Evolutionary conservation across 2,797 vertebrate genomes (phyloP).

Genomic region (Acridotheres tristis): DNA sequence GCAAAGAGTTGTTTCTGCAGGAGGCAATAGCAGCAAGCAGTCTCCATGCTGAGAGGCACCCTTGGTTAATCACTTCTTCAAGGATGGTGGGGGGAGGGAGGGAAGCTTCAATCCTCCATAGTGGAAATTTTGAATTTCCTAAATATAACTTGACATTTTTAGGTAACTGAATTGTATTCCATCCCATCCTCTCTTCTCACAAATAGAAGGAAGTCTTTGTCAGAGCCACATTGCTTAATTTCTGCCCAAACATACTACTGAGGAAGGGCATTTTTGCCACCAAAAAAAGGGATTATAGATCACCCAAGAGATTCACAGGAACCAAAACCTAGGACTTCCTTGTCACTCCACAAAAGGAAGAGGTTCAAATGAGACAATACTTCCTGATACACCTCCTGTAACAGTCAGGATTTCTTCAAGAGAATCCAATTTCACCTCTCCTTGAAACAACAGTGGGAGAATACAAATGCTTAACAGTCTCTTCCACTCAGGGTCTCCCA

Average conservation of each 20-base stretch:
- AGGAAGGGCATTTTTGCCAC: not conserved
- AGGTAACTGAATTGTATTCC: not conserved
- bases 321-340: not conserved
- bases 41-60: constrained; percentile 21
- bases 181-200: not conserved
- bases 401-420: not conserved
- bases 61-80: not conserved
- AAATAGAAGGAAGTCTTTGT: not conserved
- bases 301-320: not conserved
- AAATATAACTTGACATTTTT: not conserved
- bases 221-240: not conserved
- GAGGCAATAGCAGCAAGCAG: constrained; percentile 48
- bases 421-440: not conserved
- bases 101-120: not conserved
- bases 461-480: not conserved
- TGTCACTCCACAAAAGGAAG: not conserved
- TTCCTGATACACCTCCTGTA: not conserved
- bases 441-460: not conserved
- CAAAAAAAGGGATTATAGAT: not conserved
- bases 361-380: not conserved
- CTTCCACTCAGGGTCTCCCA: not conserved
- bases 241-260: not conserved
- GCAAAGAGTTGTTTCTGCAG: constrained; percentile 18
- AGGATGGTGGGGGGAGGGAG: not conserved
- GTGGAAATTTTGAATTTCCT: not conserved